These are phyloP conservation scores for Saccostrea cuccullata DNA, from an alignment of 1,140 invertebrate species.

Conservation along the genomic window DNA sequence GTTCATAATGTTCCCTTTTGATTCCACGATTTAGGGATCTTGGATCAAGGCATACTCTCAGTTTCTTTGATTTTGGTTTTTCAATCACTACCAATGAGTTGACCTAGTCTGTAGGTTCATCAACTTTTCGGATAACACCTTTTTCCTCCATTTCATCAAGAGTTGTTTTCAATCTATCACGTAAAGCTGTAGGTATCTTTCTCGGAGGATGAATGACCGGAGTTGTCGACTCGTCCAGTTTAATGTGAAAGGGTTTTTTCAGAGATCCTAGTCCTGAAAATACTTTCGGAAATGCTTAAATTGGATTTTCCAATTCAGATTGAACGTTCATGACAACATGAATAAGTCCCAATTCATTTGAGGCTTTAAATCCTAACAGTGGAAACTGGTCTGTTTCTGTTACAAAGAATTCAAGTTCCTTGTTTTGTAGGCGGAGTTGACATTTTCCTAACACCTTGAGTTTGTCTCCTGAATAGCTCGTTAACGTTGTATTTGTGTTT, in stretches of 20 bases:
- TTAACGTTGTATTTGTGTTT: neutral
- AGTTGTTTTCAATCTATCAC: slow-evolving; percentile 46
- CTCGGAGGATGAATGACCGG: slow-evolving; percentile 43
- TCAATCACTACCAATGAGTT: slow-evolving; percentile 50
- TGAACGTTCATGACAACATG: neutral
- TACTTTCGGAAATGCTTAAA: neutral
- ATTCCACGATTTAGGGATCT: slow-evolving; percentile 69
- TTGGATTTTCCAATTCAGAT: neutral
- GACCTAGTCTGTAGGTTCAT: slow-evolving; percentile 57
- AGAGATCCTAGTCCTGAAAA: neutral
- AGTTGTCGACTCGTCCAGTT: neutral
- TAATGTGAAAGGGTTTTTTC: neutral
- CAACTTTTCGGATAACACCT: slow-evolving; percentile 45
- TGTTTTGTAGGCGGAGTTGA: neutral
- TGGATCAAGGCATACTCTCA: slow-evolving; percentile 63
- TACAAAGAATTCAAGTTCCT: slow-evolving; percentile 30
- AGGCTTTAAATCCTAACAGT: slow-evolving; percentile 20
- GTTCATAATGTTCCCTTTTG: slow-evolving; percentile 53
- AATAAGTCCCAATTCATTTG: slow-evolving; percentile 18
- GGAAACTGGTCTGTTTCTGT: slow-evolving; percentile 19
- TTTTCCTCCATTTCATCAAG: slow-evolving; percentile 51
- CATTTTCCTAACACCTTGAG: slow-evolving; percentile 6
- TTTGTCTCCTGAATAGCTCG: slow-evolving; percentile 3
- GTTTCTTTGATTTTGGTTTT: slow-evolving; percentile 47
- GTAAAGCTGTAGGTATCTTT: slow-evolving; percentile 40